Base-by-base conservation (phyloP, 53 echinoderm and acorn worm species). In the Mesocentrotus franciscanus region DNA sequence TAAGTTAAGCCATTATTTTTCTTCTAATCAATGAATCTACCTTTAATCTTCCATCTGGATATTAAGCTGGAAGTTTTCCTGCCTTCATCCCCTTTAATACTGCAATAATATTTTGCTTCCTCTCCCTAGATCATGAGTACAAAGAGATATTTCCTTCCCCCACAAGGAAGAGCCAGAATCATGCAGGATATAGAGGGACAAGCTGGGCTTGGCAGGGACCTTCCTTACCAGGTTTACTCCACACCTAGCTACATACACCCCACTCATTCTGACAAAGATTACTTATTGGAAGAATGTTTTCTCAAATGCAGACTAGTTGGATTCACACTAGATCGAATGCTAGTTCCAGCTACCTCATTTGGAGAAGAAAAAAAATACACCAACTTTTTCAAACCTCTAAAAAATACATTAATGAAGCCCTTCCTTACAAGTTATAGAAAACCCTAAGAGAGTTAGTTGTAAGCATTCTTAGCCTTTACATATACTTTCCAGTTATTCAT, bases 51-150 rank as follows among this genome's bases (percentile, higher is more conserved):
- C n/a, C 15, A 26, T 14, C 26, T 87, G 87, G 87, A 12, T 58
- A 56, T 58, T 58, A 27, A 87, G 87, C 87, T 87, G 87, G 1
- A 56, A 87, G 13, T 62, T 15, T 64, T 61, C 91, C 91, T 30
- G 68, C 18, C n/a, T 66, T 91, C 20, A 91, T 91, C 91, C 91
- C 39, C 64, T 91, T 91, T 61, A 66, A 60, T 60, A 60, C 90
- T 59, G 60, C 90, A 90, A 91, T 91, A 91, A 91, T 91, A 91
- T 91, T 91, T 35, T 13, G 91, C 35, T 91, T 91, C 91, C 91
- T 91, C 36, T 91, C 64, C 62, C 36, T 57, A 13, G 91, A 61
- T 91, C 36, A 91, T 33, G 91, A 91, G 62, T 66, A 0, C 68
- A 91, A 91, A 66, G 58, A 61, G 61, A 61, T 91, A 56, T 36